Percentiles rank a stretch among this genome's conserved stretches.
phyloP scores from a whole-genome alignment of 2,113 vertebrate species.

The Sceloporus tristichus region DNA sequence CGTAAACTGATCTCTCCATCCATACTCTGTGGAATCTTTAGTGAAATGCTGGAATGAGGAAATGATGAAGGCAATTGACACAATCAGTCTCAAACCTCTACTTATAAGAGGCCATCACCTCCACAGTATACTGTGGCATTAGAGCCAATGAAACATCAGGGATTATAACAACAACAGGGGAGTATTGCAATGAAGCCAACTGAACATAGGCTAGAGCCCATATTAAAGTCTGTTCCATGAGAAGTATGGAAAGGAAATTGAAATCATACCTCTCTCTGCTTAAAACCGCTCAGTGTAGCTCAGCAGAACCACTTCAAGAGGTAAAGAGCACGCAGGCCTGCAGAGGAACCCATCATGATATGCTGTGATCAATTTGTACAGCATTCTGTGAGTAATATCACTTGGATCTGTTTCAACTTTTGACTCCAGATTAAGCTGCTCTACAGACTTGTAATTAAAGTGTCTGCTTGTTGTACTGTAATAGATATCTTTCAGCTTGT shows the following conservation, averaged over 20 bases:
- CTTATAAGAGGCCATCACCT: background rate
- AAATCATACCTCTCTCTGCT: background rate
- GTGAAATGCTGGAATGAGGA: background rate
- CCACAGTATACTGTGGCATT: background rate
- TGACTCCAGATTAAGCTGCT: background rate
- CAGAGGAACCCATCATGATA: background rate
- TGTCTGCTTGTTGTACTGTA: background rate
- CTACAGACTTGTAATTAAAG: background rate
- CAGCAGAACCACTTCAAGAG: background rate
- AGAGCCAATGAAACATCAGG: background rate
- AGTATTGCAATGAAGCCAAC: background rate
- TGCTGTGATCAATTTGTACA: conserved; percentile 3
- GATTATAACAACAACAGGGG: background rate
- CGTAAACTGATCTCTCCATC: background rate
- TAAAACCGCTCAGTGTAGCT: background rate
- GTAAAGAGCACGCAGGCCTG: background rate
- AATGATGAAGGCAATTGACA: background rate
- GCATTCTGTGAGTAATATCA: conserved; percentile 1
- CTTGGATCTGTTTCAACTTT: conserved; percentile 4
- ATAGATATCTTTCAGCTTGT: background rate
- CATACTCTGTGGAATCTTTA: background rate
- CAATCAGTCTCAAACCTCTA: background rate
- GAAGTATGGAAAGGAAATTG: background rate
- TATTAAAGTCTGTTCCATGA: background rate
- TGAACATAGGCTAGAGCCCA: background rate